Evolutionary conservation across 2,888 invertebrate genomes (phyloP).

Genomic region (Mellilla xanthometata): DNA sequence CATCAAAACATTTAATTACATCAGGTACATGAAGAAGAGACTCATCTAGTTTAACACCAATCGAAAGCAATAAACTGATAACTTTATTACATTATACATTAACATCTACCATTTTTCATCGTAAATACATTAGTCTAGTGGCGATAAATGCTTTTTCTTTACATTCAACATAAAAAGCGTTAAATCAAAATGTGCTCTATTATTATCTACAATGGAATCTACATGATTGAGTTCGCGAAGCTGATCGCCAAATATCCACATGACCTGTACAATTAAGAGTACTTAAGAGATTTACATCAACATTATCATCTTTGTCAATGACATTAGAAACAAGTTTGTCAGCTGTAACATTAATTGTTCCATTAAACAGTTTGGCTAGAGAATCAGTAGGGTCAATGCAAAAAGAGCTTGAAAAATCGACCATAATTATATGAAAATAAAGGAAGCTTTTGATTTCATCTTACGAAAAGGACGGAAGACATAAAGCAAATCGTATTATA

Average conservation of each 20-base stretch:
- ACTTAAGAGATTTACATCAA: constrained; percentile 64
- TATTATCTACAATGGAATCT: constrained; percentile 59
- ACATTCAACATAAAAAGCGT: constrained; percentile 56
- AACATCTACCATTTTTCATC: constrained; percentile 77
- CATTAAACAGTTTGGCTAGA: constrained; percentile 39
- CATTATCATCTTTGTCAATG: no score
- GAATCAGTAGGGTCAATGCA: constrained; percentile 36
- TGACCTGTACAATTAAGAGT: constrained; percentile 76
- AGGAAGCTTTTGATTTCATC: constrained; percentile 43
- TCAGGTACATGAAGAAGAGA: constrained; percentile 46
- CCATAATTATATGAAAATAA: constrained; percentile 36
- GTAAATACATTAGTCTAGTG: constrained; percentile 63
- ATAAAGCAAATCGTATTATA: constrained; percentile 59
- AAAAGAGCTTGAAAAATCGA: constrained; percentile 29
- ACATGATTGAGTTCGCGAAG: constrained; percentile 65
- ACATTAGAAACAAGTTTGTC: no score
- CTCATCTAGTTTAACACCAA: constrained; percentile 48
- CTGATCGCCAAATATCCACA: constrained; percentile 82
- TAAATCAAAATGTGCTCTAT: constrained; percentile 59
- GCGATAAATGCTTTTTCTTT: constrained; percentile 43
- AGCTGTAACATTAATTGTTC: constrained; percentile 42
- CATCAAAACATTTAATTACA: constrained; percentile 40
- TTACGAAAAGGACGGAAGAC: constrained; percentile 78
- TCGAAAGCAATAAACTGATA: constrained; percentile 60
- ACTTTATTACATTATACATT: constrained; percentile 42